Base-by-base conservation (phyloP, 2,888 invertebrate species). In the Scelioninae gen. 1 region DNA sequence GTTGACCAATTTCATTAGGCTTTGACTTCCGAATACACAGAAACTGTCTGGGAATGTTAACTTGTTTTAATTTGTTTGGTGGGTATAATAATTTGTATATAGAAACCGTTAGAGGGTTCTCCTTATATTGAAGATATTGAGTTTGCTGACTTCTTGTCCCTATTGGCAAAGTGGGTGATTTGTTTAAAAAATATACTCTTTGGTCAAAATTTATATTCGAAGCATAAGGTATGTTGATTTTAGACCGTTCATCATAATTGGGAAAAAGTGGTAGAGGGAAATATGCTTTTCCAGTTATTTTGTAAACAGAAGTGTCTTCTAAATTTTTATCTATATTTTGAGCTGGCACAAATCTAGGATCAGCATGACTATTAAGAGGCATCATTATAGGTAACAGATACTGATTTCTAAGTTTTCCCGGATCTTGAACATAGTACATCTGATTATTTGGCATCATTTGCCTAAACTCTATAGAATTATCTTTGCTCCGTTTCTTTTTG, bases 181-280 rank as follows among this genome's bases (percentile, higher is more conserved):
- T 72, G 23, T 83, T 82, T 0, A 63, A 34, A 7, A 81, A 49
- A 34, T 82, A 78, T 23, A 85, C 56, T 13, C 80, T 56, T 62
- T 82, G 84, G 29, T 84, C 82, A 32, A 79, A 75, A 58, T 86
- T 85, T 8, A 81, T 63, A 29, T 84, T 85, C 2, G 69, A 83
- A 4, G 63, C 77, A 15, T 85, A 81, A 3, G 87, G 87, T 29
- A 86, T 85, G 40, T 71, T 85, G 15, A 87, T 81, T 65, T 84
- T 86, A 0, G 76, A 86, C 10, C 86, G 85, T 4, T 60, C 60
- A 29, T 63, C 60, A 9, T 45, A n/a, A 11, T 43, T 23, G 16
- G 56, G n/a, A 6, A 15, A 34, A 45, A 16, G 7, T 6, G 15
- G 15, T 15, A 9, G 0, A 3, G 80, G 74, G 10, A 75, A 32